Base-by-base conservation (phyloP, 2,113 vertebrate species). In the Epinephelus cyanopodus region DNA sequence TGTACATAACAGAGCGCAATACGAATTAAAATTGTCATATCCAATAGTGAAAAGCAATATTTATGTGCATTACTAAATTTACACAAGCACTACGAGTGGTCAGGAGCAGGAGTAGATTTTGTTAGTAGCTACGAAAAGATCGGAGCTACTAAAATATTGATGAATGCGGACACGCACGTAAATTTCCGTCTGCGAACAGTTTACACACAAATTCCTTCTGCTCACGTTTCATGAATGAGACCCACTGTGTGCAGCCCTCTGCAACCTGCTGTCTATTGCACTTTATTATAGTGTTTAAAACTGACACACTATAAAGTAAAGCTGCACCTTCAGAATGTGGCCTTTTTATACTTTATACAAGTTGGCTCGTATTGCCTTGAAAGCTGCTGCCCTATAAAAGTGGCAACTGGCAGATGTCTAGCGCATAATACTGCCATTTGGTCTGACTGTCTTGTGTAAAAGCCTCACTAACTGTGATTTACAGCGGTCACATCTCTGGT, bases 231-330 rank as follows among this genome's bases (percentile, higher is more conserved):
- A n/a, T n/a, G n/a, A n/a, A n/a, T n/a, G n/a, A n/a, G n/a, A n/a
- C n/a, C n/a, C n/a, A n/a, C 2, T 37, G 58, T n/a, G 57, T 6
- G 8, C 39, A 58, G 25, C 53, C 61, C 60, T 45, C 65, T 72
- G 23, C 15, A 47, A 47, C 37, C 69, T 15, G 25, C 17, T 17
- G 52, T 37, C 33, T 37, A 37, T 37, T 37, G 33, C 60, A 56
- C 72, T 82, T 48, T 58, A 57, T 37, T 12, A 57, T 48, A 45
- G 74, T 48, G 65, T 77, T 77, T 69, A 63, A 39, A 61, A 58
- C 57, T 17, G 9, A 23, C 25, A 62, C 69, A 23, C 69, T 39
- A 50, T n/a, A 50, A 33, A 45, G 18, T 71, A 37, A 17, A 33
- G 63, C 39, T 7, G 23, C 37, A 54, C 63, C 52, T 47, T 78